Evolutionary conservation across 2,888 invertebrate species (phyloP), one percentile per base, ranked within the genome.

Genomic region (Syrista parreyssii): DNA sequence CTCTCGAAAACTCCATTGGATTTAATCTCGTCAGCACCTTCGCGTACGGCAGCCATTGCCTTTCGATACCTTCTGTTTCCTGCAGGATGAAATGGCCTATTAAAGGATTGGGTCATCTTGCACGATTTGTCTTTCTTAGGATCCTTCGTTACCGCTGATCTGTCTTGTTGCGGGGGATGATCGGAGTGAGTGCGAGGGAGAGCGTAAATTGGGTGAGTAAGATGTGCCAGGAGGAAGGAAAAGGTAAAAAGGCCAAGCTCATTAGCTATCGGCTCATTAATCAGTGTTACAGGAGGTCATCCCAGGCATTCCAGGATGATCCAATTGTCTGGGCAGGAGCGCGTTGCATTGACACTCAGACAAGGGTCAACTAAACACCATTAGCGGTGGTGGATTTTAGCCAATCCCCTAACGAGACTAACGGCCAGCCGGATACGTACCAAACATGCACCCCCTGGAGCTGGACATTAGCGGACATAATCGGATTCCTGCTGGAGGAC

Each of bases 311-410:
- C 77, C 75, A 69, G 55, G 78, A 72, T 78, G 78, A 78, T 78
- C 78, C 75, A 75, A 78, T 78, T 78, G 78, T 78, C 78, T 78
- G 75, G 75, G 33, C 76, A 78, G 76, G 75, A 74, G 76, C 81
- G 76, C 79, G 80, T 79, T 79, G 78, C 80, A 82, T 82, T 83
- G 85, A 84, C 86, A 83, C 81, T 83, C 72, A 84, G 83, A 84
- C 83, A 83, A 84, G 86, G 87, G 85, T 86, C 86, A 86, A 85
- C 84, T 84, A 85, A 86, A 83, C 79, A 82, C 83, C 83, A 87
- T 87, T 87, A 87, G 81, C 82, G 79, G 68, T 75, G 81, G 76
- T 85, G 83, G 86, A 86, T 84, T 84, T 84, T 81, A 76, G 82
- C 77, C 81, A 78, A 84, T 84, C 80, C 82, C 78, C 76, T 84